Evolutionary conservation across 2,888 invertebrate species (phyloP).

Genomic region (Schizaphis graminum): DNA sequence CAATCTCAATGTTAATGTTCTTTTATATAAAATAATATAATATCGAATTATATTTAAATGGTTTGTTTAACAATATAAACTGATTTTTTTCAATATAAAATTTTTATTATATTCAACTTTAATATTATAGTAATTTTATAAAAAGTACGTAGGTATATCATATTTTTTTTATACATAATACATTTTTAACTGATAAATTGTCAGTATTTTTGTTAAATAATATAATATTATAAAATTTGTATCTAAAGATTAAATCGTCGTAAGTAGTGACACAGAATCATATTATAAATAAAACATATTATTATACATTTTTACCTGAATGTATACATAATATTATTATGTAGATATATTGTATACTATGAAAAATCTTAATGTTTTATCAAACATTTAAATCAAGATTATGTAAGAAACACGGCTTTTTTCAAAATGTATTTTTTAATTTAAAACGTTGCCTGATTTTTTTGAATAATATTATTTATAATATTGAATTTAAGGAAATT

Average conservation of each 20-base stretch:
- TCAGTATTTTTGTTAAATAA: neutral
- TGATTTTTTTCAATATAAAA: neutral
- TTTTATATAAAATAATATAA: neutral
- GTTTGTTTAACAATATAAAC: neutral
- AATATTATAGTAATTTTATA: neutral
- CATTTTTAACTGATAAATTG: neutral
- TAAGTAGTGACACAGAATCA: neutral
- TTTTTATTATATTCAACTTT: neutral
- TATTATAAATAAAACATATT: conserved; percentile 9
- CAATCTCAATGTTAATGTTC: neutral
- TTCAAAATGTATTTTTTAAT: conserved; percentile 25
- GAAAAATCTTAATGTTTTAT: conserved; percentile 26
- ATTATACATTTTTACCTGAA: neutral
- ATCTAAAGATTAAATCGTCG: neutral
- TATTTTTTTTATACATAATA: neutral
- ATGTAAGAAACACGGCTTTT: neutral
- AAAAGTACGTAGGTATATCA: neutral
- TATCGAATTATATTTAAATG: neutral
- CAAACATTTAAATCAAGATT: conserved; percentile 18
- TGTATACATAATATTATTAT: neutral
- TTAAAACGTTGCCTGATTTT: neutral
- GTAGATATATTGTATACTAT: neutral
- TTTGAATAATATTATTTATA: conserved; percentile 18
- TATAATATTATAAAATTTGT: neutral
- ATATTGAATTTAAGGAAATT: conserved; percentile 6